These are phyloP conservation scores for Amblyteles armatorius DNA, from an alignment of 2,888 invertebrate genomes.

Conservation along the genomic window DNA sequence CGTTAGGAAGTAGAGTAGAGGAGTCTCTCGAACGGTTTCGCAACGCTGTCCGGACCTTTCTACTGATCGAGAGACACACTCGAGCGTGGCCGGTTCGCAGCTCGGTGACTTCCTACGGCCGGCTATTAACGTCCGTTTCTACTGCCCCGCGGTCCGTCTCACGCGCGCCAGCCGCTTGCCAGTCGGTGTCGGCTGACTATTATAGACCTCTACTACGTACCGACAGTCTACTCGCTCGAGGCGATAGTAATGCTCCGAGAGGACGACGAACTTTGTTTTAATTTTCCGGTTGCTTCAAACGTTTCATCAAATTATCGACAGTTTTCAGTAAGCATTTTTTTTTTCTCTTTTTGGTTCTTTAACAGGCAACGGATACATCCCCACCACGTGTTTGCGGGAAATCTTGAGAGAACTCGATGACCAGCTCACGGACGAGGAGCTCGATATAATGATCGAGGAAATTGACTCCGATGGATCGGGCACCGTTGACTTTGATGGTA, in stretches of 20 bases:
- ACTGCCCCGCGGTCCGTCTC: slow-evolving; percentile 34
- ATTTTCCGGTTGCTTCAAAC: slow-evolving; percentile 11
- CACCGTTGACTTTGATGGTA: slow-evolving; percentile 99
- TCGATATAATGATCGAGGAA: slow-evolving; percentile 99
- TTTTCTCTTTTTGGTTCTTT: slow-evolving; percentile 58
- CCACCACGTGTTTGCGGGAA: slow-evolving; percentile 96
- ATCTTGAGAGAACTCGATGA: slow-evolving; percentile 98
- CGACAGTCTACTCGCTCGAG: not conserved
- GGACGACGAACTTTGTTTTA: slow-evolving; percentile 21
- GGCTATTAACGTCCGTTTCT: slow-evolving; percentile 52
- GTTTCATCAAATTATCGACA: slow-evolving; percentile 11
- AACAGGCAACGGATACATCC: slow-evolving; percentile 95
- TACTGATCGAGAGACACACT: slow-evolving; percentile 20
- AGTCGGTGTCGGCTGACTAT: slow-evolving; percentile 36
- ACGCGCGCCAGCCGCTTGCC: slow-evolving; percentile 3
- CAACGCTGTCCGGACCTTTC: slow-evolving; percentile 10
- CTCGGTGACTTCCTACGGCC: slow-evolving; percentile 27
- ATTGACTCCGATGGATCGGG: slow-evolving; percentile 99
- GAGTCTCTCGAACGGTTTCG: slow-evolving; percentile 33
- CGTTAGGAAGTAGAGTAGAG: slow-evolving; percentile 1
- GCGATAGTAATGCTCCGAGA: slow-evolving; percentile 11
- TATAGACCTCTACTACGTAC: slow-evolving; percentile 46
- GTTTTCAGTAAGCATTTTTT: not conserved
- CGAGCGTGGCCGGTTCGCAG: slow-evolving; percentile 8
- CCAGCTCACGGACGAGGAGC: slow-evolving; percentile 96